Conservation (phyloP, 2,888 invertebrate species). For the Synergus japonicus region DNA sequence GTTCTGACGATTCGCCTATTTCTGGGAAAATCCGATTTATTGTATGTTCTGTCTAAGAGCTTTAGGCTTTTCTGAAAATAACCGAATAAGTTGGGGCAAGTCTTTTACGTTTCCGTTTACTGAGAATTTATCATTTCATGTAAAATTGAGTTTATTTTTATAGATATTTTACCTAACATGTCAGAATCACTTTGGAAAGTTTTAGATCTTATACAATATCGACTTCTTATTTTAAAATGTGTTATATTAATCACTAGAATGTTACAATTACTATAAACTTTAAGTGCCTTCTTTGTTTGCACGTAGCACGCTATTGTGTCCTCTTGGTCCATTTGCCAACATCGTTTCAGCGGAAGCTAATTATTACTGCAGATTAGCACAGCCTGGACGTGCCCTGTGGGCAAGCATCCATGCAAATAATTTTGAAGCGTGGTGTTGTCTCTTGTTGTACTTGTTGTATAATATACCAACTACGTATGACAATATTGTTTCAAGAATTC, state of each 20-base stretch:
- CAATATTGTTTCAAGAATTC: no score
- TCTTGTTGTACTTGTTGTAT: neutral
- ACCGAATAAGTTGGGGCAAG: neutral
- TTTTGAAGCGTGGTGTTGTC: neutral
- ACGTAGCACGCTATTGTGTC: neutral
- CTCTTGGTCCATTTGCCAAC: neutral
- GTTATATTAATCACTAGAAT: neutral
- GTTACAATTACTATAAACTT: neutral
- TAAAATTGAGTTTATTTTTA: neutral
- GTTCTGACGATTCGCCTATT: neutral
- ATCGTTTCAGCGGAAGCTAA: neutral
- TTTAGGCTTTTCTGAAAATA: neutral
- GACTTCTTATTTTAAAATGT: neutral
- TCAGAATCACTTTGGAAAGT: no score
- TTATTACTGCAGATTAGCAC: neutral
- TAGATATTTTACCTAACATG: no score
- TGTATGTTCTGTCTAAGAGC: neutral
- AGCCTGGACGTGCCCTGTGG: neutral
- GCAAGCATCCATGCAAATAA: neutral
- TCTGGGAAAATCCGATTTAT: neutral
- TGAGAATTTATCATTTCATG: neutral
- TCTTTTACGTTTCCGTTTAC: neutral
- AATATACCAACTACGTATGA: neutral
- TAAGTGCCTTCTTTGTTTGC: neutral
- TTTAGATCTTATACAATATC: neutral